Conservation (phyloP, 2,888 invertebrate genomes). For the Encarsia formosa region DNA sequence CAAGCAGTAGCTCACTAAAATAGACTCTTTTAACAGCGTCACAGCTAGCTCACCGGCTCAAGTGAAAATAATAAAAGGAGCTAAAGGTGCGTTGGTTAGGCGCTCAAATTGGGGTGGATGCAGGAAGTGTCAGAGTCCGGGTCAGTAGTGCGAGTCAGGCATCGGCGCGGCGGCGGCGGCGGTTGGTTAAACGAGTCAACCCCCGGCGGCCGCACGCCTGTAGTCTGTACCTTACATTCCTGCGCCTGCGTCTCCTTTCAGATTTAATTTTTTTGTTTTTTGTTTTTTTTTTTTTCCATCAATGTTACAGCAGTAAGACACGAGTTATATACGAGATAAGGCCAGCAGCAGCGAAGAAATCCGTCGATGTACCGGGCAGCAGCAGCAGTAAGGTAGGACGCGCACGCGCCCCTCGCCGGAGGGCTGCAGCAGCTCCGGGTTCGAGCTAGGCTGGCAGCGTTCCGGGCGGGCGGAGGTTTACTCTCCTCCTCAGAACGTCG, state of each 20-base stretch:
- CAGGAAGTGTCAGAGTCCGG: slow-evolving; percentile 17
- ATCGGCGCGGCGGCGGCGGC: slow-evolving; percentile 11
- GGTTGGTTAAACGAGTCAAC: not conserved
- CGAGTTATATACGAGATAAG: too few species aligned
- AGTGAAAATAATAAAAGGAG: not conserved
- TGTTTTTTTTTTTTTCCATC: too few species aligned
- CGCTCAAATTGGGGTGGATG: too few species aligned
- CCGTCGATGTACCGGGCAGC: slow-evolving; percentile 19
- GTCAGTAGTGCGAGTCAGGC: slow-evolving; percentile 24
- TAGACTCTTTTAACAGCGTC: too few species aligned
- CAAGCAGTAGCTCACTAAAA: too few species aligned
- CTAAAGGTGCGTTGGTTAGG: not conserved
- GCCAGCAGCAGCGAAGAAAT: slow-evolving; percentile 27
- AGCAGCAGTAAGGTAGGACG: slow-evolving; percentile 22
- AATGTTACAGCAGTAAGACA: too few species aligned
- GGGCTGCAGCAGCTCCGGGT: slow-evolving; percentile 10
- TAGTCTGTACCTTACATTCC: not conserved
- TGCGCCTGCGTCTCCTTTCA: too few species aligned
- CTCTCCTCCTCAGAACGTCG: slow-evolving; percentile 46
- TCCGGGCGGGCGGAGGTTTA: slow-evolving; percentile 46
- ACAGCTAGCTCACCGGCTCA: not conserved
- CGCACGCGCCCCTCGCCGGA: slow-evolving; percentile 8
- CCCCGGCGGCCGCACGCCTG: not conserved
- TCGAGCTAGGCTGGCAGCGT: not conserved
- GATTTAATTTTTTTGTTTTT: too few species aligned